Conservation (phyloP, 2,888 invertebrate genomes). For the Chrysolina oricalcia region DNA sequence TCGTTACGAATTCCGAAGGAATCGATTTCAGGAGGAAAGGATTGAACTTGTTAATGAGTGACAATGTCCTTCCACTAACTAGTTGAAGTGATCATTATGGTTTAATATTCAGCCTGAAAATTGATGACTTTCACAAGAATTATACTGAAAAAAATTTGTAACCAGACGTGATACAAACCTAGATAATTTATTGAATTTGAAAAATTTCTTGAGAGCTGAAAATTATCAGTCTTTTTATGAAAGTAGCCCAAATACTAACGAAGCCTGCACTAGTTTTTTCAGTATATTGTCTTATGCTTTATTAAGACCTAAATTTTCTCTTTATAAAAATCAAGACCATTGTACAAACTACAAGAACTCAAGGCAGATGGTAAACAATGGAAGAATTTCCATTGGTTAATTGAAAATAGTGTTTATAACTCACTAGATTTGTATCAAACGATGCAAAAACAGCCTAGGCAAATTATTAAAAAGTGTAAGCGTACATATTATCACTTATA, state of each 20-base stretch:
- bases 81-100: neutral
- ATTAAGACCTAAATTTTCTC: too few species aligned
- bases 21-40: neutral
- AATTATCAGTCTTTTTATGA: neutral
- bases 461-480: too few species aligned
- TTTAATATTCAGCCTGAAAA: neutral
- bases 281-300: too few species aligned
- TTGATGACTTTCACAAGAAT: neutral
- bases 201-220: neutral
- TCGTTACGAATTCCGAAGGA: conserved; percentile 11
- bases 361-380: too few species aligned
- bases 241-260: neutral
- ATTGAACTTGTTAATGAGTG: neutral
- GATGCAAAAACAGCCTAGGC: too few species aligned
- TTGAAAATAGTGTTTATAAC: too few species aligned
- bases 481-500: too few species aligned
- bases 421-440: too few species aligned
- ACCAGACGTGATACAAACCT: neutral
- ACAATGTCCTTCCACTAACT: neutral
- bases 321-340: too few species aligned
- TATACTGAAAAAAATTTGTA: neutral
- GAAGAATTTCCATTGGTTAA: too few species aligned
- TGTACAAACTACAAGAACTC: too few species aligned
- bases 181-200: neutral
- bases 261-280: too few species aligned